Base-by-base conservation (phyloP, 2,888 invertebrate species). In the Chloroclysta siterata region DNA sequence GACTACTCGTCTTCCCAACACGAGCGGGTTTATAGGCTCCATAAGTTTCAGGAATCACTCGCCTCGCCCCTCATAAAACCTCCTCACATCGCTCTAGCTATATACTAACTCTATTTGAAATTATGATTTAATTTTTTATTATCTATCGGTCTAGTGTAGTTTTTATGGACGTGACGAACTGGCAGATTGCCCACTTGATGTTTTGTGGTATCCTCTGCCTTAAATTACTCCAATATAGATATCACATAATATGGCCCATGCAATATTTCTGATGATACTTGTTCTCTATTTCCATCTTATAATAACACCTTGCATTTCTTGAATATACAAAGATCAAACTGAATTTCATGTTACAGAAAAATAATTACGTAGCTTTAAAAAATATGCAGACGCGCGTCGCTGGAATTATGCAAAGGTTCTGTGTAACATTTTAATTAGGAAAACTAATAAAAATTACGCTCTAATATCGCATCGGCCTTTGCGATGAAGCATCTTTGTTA, bases 21-120 rank as follows among this genome's bases (percentile, higher is more conserved):
- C 81, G 82, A 83, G 80, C 80, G 81, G 78, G 79, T 90, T 91
- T 92, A 90, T 89, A 83, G 87, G 73, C 75, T 85, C 85, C 80
- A 88, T 93, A 91, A 90, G 88, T 81, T 84, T 78, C 86, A 85
- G 82, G 80, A 84, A 84, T 83, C 85, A 82, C 84, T 83, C 80
- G 79, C 77, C 77, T 84, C 72, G 81, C 74, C 81, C 81, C 80
- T 82, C 84, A 84, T 90, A 90, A 90, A 90, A 89, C 85, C 87
- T 85, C 82, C 83, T 83, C 79, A 82, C 79, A 74, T 74, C 71
- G 72, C 73, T 69, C 71, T 69, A 69, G 72, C 70, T 70, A 74
- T 70, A 74, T 74, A 76, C 76, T 42, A 5, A 33, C 44, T 33
- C 29, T 28, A 65, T 65, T 61, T 61, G 47, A 65, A 77, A 77